Conservation (phyloP, 2,113 vertebrate species). For the Toxotes chatareus region DNA sequence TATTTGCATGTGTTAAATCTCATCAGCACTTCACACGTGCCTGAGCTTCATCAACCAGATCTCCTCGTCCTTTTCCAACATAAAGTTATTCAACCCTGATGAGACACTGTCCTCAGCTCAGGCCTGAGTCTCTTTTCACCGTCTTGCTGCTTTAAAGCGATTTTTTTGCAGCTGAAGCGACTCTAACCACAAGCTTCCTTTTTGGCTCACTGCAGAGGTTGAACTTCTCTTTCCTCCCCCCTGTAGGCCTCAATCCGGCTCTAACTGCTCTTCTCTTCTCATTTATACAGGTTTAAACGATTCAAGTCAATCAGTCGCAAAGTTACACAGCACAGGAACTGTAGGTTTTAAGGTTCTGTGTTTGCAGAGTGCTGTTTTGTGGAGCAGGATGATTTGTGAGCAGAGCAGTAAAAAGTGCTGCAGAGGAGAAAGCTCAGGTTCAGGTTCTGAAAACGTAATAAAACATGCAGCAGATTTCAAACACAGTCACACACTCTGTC, state of each 20-base stretch:
- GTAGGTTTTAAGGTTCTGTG: neutral
- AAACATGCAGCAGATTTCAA: neutral
- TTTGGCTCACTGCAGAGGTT: slow-evolving; percentile 46
- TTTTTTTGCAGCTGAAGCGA: slow-evolving; percentile 48
- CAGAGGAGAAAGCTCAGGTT: neutral
- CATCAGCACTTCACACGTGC: neutral
- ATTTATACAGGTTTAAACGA: neutral
- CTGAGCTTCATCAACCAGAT: neutral
- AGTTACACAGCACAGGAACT: neutral
- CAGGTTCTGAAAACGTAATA: neutral
- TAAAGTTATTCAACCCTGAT: neutral
- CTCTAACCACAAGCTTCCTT: slow-evolving; percentile 73
- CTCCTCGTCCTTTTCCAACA: neutral
- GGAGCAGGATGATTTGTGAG: neutral
- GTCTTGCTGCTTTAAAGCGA: neutral
- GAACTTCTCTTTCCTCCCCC: slow-evolving; percentile 52
- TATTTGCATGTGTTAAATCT: neutral
- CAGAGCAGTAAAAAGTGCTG: neutral
- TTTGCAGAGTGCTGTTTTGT: neutral
- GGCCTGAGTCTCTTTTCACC: neutral
- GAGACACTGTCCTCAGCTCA: neutral
- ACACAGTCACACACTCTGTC: neutral
- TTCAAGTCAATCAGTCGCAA: neutral
- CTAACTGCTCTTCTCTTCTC: neutral
- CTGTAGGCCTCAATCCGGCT: slow-evolving; percentile 28